These are phyloP conservation scores for Melolontha melolontha DNA, from an alignment of 2,888 invertebrate species.

Conservation along the genomic window DNA sequence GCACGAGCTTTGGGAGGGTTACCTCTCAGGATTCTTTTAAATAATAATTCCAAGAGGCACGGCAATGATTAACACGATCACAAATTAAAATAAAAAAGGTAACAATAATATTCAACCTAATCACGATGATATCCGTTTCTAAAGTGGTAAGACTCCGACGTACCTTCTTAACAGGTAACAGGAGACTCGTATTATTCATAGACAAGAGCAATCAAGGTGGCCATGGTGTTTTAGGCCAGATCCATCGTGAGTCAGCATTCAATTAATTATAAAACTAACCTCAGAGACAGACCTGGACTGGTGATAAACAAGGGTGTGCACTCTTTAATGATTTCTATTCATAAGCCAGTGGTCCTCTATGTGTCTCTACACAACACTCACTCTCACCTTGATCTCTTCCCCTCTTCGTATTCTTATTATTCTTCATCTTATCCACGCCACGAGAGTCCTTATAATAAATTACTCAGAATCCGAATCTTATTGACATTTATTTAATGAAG, in stretches of 20 bases:
- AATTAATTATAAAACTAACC: slow-evolving; percentile 58
- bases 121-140: slow-evolving; percentile 41
- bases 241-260: slow-evolving; percentile 56
- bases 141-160: slow-evolving; percentile 28
- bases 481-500: slow-evolving; percentile 46
- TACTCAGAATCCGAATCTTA: slow-evolving; percentile 41
- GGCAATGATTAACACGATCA: slow-evolving; percentile 21
- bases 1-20: too few species aligned
- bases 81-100: slow-evolving; percentile 5
- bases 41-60: background rate
- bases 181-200: slow-evolving; percentile 33
- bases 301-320: slow-evolving; percentile 57
- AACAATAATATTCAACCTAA: slow-evolving; percentile 40
- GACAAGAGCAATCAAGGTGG: slow-evolving; percentile 47
- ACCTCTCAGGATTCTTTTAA: too few species aligned
- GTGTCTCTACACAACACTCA: slow-evolving; percentile 25
- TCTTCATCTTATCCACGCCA: slow-evolving; percentile 38
- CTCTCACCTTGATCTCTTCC: slow-evolving; percentile 34
- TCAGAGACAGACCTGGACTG: slow-evolving; percentile 51
- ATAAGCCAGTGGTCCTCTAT: slow-evolving; percentile 40
- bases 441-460: slow-evolving; percentile 44
- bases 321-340: slow-evolving; percentile 55
- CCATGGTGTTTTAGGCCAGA: slow-evolving; percentile 47
- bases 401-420: slow-evolving; percentile 28
- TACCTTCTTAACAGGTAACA: slow-evolving; percentile 31